phyloP scores from a whole-genome alignment of 30 jellyfish, hydroid and myxozoan genomes.

The Aurelia sp. region DNA sequence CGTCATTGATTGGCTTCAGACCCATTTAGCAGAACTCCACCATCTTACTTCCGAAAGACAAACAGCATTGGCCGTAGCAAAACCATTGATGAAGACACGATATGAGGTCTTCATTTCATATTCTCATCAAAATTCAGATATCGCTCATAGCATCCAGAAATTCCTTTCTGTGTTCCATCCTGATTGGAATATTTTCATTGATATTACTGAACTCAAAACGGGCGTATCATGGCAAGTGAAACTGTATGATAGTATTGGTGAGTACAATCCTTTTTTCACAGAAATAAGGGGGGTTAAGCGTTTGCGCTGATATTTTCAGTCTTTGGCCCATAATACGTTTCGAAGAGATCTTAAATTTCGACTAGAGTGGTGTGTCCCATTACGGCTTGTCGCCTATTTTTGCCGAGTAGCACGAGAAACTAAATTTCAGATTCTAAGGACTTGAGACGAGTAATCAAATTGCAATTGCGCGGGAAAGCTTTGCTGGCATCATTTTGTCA shows the following conservation, averaged over 20 bases:
- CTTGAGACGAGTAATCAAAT: no score
- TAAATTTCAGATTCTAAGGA: no score
- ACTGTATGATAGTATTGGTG: constrained; percentile 67
- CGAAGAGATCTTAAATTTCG: no score
- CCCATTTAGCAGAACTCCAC: constrained; percentile 38
- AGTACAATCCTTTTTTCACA: not conserved
- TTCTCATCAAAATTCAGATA: constrained; percentile 60
- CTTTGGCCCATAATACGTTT: no score
- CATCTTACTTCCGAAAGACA: constrained; percentile 3
- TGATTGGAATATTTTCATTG: constrained; percentile 72
- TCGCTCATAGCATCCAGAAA: constrained; percentile 37
- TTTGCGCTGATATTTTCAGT: no score
- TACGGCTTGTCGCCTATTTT: no score
- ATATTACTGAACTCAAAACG: constrained; percentile 62
- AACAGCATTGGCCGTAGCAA: constrained; percentile 23
- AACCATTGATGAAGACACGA: not conserved
- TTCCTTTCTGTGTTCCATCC: constrained; percentile 44
- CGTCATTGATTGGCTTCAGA: constrained; percentile 49
- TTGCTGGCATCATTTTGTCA: no score
- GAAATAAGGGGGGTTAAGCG: no score
- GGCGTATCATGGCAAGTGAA: constrained; percentile 85
- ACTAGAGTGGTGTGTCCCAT: no score
- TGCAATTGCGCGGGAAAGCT: no score
- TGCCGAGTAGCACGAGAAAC: no score
- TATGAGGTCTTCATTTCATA: constrained; percentile 80